A percentile compares a stretch with the other conserved stretches of the same genome.
Conservation (phyloP, 2,888 invertebrate species). For the Saturnia pavonia region DNA sequence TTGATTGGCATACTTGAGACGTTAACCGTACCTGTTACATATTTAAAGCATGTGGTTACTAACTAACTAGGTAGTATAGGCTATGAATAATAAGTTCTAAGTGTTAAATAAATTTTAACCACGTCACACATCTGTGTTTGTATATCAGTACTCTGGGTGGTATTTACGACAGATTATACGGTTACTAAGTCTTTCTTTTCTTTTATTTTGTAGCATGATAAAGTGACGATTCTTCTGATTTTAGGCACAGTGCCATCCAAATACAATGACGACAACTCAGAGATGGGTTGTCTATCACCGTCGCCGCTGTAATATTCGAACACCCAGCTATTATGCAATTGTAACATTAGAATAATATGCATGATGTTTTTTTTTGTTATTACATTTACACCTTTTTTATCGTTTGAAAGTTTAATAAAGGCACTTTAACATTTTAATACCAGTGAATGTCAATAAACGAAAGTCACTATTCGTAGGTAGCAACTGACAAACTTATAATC, state of each 20-base stretch:
- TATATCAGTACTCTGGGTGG: background rate
- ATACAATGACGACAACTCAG: too few relatives aligned
- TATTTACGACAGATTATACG: background rate
- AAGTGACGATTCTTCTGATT: too few relatives aligned
- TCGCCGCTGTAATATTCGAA: too few relatives aligned
- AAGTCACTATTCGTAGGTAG: background rate
- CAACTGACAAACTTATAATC: slow-evolving; percentile 5
- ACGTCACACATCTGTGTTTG: background rate
- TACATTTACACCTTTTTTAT: background rate
- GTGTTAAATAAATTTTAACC: slow-evolving; percentile 4
- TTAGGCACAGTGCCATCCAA: too few relatives aligned
- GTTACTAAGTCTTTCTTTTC: too few relatives aligned
- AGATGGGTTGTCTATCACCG: too few relatives aligned
- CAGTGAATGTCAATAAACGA: background rate
- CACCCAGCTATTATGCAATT: too few relatives aligned
- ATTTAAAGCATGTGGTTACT: slow-evolving; percentile 5
- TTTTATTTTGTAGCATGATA: too few relatives aligned
- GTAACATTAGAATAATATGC: too few relatives aligned
- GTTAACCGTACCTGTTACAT: background rate
- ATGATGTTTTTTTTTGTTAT: too few relatives aligned
- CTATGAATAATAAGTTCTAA: background rate
- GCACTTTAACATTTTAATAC: background rate
- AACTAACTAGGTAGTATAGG: background rate
- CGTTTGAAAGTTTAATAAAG: background rate
- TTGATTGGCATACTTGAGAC: background rate